Evolutionary conservation across 2,888 invertebrate species (phyloP).

Genomic region (Ornithoptera priamus): DNA sequence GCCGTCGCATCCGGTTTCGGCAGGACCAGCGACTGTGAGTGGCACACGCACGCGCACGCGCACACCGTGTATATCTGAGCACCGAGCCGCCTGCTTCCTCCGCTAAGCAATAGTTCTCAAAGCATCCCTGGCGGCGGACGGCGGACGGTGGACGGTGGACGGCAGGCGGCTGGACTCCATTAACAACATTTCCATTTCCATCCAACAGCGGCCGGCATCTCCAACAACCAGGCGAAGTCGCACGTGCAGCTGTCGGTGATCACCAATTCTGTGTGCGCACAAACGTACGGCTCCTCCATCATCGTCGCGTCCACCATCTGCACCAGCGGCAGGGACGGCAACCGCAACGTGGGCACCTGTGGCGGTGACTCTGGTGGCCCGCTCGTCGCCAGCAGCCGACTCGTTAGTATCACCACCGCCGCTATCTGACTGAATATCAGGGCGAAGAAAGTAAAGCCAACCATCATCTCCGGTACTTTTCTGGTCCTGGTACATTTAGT

Average conservation of each 20-base stretch:
- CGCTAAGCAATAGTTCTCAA: too few relatives aligned
- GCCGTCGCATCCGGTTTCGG: slow-evolving; percentile 44
- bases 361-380: slow-evolving; percentile 53
- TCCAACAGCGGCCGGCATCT: slow-evolving; percentile 31
- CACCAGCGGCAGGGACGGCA: slow-evolving; percentile 48
- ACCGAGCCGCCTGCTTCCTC: too few relatives aligned
- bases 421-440: background rate
- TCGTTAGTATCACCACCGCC: slow-evolving; percentile 1
- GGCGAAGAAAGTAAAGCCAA: background rate
- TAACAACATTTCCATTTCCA: background rate
- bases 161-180: background rate
- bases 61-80: background rate
- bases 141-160: too few relatives aligned
- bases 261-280: slow-evolving; percentile 51
- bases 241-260: slow-evolving; percentile 46
- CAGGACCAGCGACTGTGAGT: slow-evolving; percentile 40
- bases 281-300: slow-evolving; percentile 43
- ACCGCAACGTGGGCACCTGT: slow-evolving; percentile 50
- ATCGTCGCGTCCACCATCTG: slow-evolving; percentile 56
- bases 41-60: background rate
- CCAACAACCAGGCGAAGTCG: slow-evolving; percentile 36
- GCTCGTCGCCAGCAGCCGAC: slow-evolving; percentile 33
- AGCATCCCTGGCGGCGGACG: too few relatives aligned
- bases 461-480: background rate
- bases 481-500: background rate